These are phyloP conservation scores for Agelaius tricolor DNA, from an alignment of 2,113 vertebrate genomes.

Conservation along the genomic window DNA sequence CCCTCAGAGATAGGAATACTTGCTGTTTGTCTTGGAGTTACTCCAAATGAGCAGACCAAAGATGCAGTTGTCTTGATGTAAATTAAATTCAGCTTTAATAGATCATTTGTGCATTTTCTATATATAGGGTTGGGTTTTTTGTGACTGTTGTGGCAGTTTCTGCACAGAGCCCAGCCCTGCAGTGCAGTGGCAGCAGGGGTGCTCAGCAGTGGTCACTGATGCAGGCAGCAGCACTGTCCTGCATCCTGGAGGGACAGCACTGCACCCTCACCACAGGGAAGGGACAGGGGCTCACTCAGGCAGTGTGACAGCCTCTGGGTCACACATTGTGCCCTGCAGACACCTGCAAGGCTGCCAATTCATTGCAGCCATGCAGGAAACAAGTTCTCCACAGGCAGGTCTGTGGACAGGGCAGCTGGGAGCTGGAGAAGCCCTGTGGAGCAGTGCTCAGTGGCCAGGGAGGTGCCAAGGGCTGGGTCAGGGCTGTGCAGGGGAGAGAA, in stretches of 20 bases:
- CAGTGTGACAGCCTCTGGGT: background rate
- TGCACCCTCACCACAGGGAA: too few relatives aligned
- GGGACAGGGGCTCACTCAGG: background rate
- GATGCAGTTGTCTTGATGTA: background rate
- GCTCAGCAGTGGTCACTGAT: background rate
- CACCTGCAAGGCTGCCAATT: background rate
- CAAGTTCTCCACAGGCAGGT: background rate
- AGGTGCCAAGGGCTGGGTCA: accelerated
- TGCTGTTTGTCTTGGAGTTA: background rate
- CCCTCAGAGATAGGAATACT: background rate
- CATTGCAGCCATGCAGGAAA: background rate
- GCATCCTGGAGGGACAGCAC: accelerated
- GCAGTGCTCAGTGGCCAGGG: accelerated
- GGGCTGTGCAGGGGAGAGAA: background rate
- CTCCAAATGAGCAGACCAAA: background rate
- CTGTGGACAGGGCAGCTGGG: background rate
- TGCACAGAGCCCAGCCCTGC: background rate
- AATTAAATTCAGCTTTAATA: background rate
- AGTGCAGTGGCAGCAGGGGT: background rate
- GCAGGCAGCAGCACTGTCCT: background rate
- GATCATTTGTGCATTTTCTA: background rate
- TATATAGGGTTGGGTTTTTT: background rate
- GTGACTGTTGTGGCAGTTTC: background rate
- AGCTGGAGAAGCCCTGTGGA: background rate
- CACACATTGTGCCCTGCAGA: accelerated